Conservation (phyloP, 2,113 vertebrate genomes). For the Charina bottae region DNA sequence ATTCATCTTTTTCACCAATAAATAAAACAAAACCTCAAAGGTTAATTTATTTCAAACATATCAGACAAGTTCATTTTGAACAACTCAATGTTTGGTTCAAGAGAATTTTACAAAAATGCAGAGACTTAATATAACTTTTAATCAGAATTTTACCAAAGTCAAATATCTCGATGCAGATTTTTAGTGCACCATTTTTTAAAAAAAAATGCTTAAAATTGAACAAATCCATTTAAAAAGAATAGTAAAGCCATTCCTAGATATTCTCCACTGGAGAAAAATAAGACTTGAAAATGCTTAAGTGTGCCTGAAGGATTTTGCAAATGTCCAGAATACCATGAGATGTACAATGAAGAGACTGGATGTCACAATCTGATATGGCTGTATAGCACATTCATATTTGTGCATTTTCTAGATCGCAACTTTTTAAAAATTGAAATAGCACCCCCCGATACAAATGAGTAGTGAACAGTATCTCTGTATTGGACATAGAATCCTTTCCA, state of each 20-base stretch:
- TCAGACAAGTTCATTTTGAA: not conserved
- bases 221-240: not conserved
- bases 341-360: not conserved
- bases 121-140: not conserved
- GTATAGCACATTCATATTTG: not conserved
- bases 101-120: not conserved
- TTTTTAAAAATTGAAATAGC: not conserved
- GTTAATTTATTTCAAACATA: not conserved
- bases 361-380: not conserved
- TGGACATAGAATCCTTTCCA: not conserved
- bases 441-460: not conserved
- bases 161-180: not conserved
- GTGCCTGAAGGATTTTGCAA: not conserved
- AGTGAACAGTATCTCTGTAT: not conserved
- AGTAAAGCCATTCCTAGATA: not conserved
- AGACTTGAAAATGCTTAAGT: not conserved
- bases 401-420: not conserved
- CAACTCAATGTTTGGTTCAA: not conserved
- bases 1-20: not conserved
- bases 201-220: not conserved
- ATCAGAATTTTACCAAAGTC: not conserved
- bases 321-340: not conserved
- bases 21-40: not conserved
- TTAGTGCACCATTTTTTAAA: not conserved
- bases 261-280: not conserved